Evolutionary conservation across 2,797 vertebrate species (phyloP).

Genomic region (Labroides dimidiatus): DNA sequence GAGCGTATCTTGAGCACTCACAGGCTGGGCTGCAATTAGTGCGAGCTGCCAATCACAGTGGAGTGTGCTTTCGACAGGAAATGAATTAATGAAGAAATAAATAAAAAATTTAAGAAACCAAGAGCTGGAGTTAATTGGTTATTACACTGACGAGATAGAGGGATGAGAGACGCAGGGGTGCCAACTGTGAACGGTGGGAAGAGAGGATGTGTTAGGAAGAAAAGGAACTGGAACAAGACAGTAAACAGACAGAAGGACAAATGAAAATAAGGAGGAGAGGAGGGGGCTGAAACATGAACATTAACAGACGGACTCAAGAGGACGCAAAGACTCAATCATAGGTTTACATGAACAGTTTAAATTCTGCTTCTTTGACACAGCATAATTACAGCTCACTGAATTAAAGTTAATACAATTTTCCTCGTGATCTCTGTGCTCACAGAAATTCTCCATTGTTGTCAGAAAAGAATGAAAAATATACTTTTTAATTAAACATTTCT

Average conservation of each 20-base stretch:
- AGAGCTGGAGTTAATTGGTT: conserved; percentile 66
- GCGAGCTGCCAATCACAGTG: conserved; percentile 65
- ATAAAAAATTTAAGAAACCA: conserved; percentile 52
- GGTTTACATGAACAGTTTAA: background rate
- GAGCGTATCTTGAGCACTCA: conserved; percentile 28
- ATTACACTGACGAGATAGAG: conserved; percentile 64
- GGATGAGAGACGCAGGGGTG: conserved; percentile 37
- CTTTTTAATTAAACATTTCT: background rate
- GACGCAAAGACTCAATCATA: background rate
- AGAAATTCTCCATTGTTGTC: background rate
- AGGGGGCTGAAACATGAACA: background rate
- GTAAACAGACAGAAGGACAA: conserved; percentile 14
- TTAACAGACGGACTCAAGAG: background rate
- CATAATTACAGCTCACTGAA: background rate
- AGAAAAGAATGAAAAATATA: background rate
- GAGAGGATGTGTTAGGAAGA: conserved; percentile 11
- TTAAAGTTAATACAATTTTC: background rate
- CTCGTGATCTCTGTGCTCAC: background rate
- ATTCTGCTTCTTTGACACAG: background rate
- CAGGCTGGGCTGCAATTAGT: conserved; percentile 61
- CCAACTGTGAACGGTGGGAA: conserved; percentile 24
- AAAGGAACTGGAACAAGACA: background rate
- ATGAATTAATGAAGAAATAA: conserved; percentile 69
- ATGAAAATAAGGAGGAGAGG: background rate
- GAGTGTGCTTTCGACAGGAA: conserved; percentile 62